phyloP scores from a whole-genome alignment of 2,797 vertebrate species.

The Scyliorhinus canicula region DNA sequence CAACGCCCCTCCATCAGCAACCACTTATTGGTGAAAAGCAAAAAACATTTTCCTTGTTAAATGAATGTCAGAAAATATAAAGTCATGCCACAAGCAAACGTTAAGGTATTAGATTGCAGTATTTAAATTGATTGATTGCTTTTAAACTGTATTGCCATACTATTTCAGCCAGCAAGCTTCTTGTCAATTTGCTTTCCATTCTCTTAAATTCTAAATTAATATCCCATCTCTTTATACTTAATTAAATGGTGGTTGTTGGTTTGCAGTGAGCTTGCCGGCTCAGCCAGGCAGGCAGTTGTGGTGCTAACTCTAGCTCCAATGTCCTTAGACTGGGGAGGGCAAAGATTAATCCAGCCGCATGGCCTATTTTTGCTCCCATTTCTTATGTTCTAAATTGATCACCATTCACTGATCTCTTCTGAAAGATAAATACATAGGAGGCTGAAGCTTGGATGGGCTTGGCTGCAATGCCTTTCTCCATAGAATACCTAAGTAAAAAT shows the following conservation, averaged over 20 bases:
- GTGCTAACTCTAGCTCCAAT: not conserved
- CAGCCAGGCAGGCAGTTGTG: not conserved
- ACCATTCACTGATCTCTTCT: not conserved
- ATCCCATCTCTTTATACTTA: not conserved
- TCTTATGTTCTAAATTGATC: not conserved
- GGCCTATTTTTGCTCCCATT: not conserved
- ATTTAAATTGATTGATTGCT: constrained; percentile 19
- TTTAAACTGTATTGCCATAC: constrained; percentile 4
- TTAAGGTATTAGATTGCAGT: not conserved
- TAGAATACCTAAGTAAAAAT: not conserved
- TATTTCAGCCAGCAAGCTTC: not conserved
- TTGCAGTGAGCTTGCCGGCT: not conserved
- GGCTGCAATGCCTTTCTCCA: too few species aligned
- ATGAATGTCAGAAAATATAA: not conserved
- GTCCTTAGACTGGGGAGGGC: not conserved
- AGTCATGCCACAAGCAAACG: not conserved
- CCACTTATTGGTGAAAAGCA: not conserved
- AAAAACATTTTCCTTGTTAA: not conserved
- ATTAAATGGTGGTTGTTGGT: not conserved
- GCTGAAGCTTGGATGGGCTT: not conserved
- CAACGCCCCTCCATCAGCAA: not conserved
- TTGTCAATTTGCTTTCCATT: not conserved
- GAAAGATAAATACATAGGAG: not conserved
- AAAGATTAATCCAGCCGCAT: not conserved
- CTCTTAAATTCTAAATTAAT: not conserved